Evolutionary conservation across 2,888 invertebrate species (phyloP).

Genomic region (Seladonia tumulorum): DNA sequence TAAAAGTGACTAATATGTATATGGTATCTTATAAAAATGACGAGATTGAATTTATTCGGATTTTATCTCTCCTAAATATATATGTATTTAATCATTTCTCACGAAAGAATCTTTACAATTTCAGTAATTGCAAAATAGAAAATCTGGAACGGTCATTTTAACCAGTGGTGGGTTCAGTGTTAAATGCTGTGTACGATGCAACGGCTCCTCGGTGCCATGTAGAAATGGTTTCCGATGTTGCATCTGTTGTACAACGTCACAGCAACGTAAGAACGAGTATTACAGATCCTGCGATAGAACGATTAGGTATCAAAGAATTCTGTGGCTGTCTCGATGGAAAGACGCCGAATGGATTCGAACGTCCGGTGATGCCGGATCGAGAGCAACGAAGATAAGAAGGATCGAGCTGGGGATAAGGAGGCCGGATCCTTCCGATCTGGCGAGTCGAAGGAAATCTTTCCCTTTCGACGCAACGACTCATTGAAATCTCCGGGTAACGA

Average conservation of each 20-base stretch:
- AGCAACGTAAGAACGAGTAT: background rate
- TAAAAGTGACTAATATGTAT: no score
- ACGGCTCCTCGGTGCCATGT: background rate
- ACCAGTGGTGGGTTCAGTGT: no score
- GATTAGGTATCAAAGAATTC: background rate
- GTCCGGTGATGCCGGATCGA: background rate
- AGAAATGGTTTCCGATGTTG: background rate
- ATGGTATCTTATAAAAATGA: no score
- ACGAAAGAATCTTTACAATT: no score
- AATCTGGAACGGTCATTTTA: no score
- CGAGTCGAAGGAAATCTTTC: background rate
- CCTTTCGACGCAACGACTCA: conserved; percentile 10
- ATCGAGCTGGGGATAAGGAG: background rate
- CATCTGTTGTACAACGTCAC: background rate
- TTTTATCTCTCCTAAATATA: no score
- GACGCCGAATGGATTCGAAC: background rate
- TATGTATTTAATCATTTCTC: no score
- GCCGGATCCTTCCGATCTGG: background rate
- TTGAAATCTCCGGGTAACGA: conserved; percentile 19
- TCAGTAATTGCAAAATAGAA: no score
- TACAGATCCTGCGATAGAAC: background rate
- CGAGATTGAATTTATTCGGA: no score
- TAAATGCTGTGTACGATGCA: background rate
- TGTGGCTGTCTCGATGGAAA: background rate
- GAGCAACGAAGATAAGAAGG: background rate